Evolutionary conservation across 1,140 invertebrate genomes (phyloP).

Genomic region (Cyrtorhinus lividipennis): DNA sequence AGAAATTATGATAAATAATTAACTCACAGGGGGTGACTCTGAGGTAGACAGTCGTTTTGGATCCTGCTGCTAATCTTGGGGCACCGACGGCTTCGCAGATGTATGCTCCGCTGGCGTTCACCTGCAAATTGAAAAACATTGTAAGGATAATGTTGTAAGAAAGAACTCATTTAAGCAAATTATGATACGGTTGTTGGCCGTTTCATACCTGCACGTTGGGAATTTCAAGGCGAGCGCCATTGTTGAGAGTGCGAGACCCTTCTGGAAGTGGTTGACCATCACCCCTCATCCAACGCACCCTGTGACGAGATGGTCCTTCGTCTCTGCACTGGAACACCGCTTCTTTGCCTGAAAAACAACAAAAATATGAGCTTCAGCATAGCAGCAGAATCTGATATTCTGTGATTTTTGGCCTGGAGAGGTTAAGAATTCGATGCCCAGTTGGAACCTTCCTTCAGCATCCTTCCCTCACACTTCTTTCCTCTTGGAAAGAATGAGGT

Average conservation of each 20-base stretch:
- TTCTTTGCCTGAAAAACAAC: slow-evolving; percentile 53
- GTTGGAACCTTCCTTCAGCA: too few species aligned
- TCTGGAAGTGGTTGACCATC: slow-evolving; percentile 52
- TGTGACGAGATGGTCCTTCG: slow-evolving; percentile 57
- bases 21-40: slow-evolving; percentile 59
- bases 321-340: slow-evolving; percentile 85
- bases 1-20: not conserved
- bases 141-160: too few species aligned
- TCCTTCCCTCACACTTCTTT: too few species aligned
- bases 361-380: slow-evolving; percentile 2
- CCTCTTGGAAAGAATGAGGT: too few species aligned
- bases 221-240: slow-evolving; percentile 61
- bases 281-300: slow-evolving; percentile 58
- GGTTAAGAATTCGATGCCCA: too few species aligned
- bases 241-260: slow-evolving; percentile 47
- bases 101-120: slow-evolving; percentile 61
- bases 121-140: too few species aligned
- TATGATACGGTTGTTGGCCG: too few species aligned
- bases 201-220: slow-evolving; percentile 64
- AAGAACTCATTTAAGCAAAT: too few species aligned
- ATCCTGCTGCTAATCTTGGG: slow-evolving; percentile 35
- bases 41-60: slow-evolving; percentile 44
- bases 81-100: slow-evolving; percentile 63
- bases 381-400: too few species aligned
- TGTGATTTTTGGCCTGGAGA: too few species aligned